Base-by-base conservation (phyloP, 2,888 invertebrate genomes). In the Caradrina clavipalpis region DNA sequence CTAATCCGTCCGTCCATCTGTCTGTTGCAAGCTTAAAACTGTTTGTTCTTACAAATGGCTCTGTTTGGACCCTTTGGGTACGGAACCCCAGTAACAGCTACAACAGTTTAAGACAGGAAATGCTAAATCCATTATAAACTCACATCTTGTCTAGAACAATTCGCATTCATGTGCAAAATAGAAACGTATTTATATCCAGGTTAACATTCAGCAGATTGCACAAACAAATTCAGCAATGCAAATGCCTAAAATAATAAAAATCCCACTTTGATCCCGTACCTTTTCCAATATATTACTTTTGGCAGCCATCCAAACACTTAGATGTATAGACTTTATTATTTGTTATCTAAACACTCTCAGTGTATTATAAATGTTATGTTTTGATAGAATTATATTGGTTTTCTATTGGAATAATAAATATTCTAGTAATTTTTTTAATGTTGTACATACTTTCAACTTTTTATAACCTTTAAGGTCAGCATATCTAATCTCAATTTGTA, bases 231-330 rank as follows among this genome's bases (percentile, higher is more conserved):
- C 73, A 62, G 62, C 62, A 64, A 73, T 85, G 80, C 78, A 69
- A 80, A 78, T 82, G 54, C 66, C 70, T 82, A 68, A 80, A 82
- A 83, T 74, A 82, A 82, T 77, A 79, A 82, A 83, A 84, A 77
- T 68, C 45, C 65, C 67, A 73, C 85, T 81, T 76, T 81, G 85
- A 81, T 84, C 69, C 64, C 7, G 13, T 56, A 83, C 74, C 78
- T 84, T 78, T 64, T 68, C 70, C 57, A 56, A 82, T 73, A 76
- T 80, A 83, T 84, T 61, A 71, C 60, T 70, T 79, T 73, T 85
- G 85, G 83, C 83, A 0, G n/a, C 4, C 17, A 8, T 67, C 83
- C 83, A 83, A 77, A 58, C 69, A 80, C 80, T 85, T 80, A 72
- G 47, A 62, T 66, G 64, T 61, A 72, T 71, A 63, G 59, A 76